A percentile compares a stretch with the other conserved stretches of the same genome.
phyloP scores from a whole-genome alignment of 1,140 invertebrate genomes.

The Diploscapter pachys region DNA sequence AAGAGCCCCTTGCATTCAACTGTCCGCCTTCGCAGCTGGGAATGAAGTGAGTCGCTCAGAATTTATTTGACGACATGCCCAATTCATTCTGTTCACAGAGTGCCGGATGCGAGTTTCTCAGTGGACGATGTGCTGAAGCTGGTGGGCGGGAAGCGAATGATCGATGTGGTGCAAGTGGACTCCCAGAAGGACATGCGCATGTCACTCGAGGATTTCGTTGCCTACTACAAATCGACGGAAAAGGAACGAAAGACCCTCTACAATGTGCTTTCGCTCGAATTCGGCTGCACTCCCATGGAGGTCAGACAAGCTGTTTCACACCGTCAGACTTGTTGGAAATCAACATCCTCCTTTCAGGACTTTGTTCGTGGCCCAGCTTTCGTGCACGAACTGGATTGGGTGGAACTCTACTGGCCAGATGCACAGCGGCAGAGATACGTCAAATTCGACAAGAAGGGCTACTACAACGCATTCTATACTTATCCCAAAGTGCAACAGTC shows the following conservation, averaged over 20 bases:
- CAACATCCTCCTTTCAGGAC: constrained; percentile 22
- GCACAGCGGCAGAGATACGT: constrained; percentile 70
- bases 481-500: constrained; percentile 80
- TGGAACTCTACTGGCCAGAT: constrained; percentile 90
- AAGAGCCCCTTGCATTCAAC: constrained; percentile 80
- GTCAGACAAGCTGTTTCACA: too few species aligned
- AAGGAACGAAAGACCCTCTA: constrained; percentile 40
- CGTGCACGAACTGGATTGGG: constrained; percentile 91
- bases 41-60: constrained; percentile 64
- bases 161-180: constrained; percentile 48
- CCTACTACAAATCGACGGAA: constrained; percentile 37
- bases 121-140: constrained; percentile 35
- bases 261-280: constrained; percentile 54
- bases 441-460: constrained; percentile 67
- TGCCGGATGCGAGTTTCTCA: constrained; percentile 35
- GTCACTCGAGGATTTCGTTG: constrained; percentile 42
- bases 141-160: constrained; percentile 36
- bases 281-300: constrained; percentile 31
- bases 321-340: too few species aligned
- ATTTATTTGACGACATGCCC: too few species aligned
- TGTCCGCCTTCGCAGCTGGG: constrained; percentile 80
- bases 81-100: constrained; percentile 23
- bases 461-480: constrained; percentile 63
- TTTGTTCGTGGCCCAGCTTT: constrained; percentile 47
- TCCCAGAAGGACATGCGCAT: constrained; percentile 40